Base-by-base conservation (phyloP, 1,140 invertebrate genomes). In the Fopius arisanus region DNA sequence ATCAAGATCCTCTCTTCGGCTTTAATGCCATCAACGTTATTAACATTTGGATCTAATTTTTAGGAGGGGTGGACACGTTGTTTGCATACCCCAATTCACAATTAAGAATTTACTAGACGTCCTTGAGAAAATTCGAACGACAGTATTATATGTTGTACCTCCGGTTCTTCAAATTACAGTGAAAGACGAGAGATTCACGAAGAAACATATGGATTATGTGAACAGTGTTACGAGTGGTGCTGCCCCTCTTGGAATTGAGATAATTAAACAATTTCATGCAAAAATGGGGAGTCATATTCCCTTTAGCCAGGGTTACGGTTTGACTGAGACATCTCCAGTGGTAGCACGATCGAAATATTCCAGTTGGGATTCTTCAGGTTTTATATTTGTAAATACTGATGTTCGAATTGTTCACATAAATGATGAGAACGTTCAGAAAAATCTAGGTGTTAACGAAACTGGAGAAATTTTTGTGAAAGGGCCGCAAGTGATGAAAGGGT, bases 71-170 rank as follows among this genome's bases (percentile, higher is more conserved):
- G 80, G 85, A 4, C 92, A 92, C 77, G 67, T 94, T n/a, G 86
- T 95, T 0, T 92, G 92, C 1, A 71, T 96, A 62, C 92, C 93
- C 0, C 90, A 90, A 82, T 96, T 96, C 78, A 88, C 89, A 65
- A 89, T 90, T 0, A 88, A 91, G 3, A 87, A 86, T 16, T 91
- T 91, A 63, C 78, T 92, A 7, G 83, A 89, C 19, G 75, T 89
- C 0, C 74, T 93, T 72, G 80, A 88, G 41, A 88, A 90, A n/a
- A 84, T 92, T 78, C 86, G 88, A 78, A 87, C 88, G n/a, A 88
- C 87, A 43, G 72, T 89, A 1, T 75, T 93, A 6, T 90, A 90
- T 75, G n/a, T 90, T 3, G 92, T 91, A 19, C 92, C 92, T 9
- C 91, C 92, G n/a, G 89, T 92, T 26, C 90, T 93, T 19, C 86